Evolutionary conservation across 2,797 vertebrate genomes (phyloP).

Genomic region (Prunella strophiata): DNA sequence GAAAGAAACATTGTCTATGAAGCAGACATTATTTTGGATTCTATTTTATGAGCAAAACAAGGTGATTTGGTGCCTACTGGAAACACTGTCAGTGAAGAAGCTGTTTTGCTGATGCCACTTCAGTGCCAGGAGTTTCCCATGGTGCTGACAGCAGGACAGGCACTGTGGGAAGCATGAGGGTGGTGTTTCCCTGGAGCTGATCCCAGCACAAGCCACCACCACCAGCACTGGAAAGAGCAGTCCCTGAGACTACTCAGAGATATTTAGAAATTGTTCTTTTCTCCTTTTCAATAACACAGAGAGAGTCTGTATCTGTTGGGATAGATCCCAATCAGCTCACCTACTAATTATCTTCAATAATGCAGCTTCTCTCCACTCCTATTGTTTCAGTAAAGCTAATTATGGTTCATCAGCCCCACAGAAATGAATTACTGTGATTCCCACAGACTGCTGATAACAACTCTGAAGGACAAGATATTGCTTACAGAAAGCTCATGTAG

Average conservation of each 20-base stretch:
- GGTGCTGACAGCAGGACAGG: neutral
- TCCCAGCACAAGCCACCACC: neutral
- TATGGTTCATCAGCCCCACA: neutral
- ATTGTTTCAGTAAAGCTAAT: neutral
- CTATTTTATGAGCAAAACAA: neutral
- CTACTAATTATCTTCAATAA: neutral
- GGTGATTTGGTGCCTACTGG: neutral
- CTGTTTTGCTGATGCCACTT: neutral
- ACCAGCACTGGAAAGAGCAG: neutral
- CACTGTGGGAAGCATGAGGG: neutral
- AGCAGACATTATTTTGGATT: neutral
- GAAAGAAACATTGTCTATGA: neutral
- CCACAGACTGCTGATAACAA: neutral
- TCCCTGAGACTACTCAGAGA: neutral
- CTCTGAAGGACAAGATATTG: neutral
- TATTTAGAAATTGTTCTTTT: neutral
- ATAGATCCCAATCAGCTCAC: neutral
- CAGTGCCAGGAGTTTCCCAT: neutral
- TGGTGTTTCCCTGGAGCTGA: neutral
- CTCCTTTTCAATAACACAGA: neutral
- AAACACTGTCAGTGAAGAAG: neutral
- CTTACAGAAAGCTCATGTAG: neutral
- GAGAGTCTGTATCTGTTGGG: neutral
- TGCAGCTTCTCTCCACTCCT: neutral
- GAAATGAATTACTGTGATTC: neutral